phyloP scores from a whole-genome alignment of 2,113 vertebrate species.

The Leucoraja erinaceus region DNA sequence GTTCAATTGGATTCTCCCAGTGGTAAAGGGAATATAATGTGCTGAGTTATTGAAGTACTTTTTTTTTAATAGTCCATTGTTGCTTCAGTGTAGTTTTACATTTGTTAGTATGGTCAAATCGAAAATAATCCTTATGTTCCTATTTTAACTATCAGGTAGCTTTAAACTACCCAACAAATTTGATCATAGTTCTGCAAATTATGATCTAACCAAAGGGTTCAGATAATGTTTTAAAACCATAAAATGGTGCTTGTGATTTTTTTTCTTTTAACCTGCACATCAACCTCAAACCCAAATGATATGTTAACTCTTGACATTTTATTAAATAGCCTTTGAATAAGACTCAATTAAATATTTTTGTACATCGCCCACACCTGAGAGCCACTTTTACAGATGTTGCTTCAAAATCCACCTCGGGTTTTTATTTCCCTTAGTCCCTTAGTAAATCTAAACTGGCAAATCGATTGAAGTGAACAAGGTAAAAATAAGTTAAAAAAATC shows the following conservation, averaged over 20 bases:
- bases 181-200: neutral
- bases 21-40: neutral
- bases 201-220: neutral
- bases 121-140: too few species aligned
- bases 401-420: neutral
- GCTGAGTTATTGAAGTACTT: neutral
- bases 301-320: neutral
- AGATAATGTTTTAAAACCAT: neutral
- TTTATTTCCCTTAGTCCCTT: neutral
- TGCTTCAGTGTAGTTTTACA: neutral
- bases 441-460: neutral
- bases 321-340: neutral
- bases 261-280: neutral
- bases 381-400: neutral
- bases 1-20: neutral
- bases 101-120: neutral
- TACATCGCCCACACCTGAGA: neutral
- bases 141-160: too few species aligned
- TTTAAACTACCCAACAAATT: neutral
- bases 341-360: neutral
- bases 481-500: constrained; percentile 4
- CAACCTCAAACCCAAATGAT: neutral
- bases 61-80: neutral
- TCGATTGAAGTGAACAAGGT: neutral
- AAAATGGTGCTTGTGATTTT: neutral